Percentiles rank a stretch among this genome's conserved stretches.
Conservation (phyloP, 1,140 invertebrate genomes). For the Lutraria rhynchaena region DNA sequence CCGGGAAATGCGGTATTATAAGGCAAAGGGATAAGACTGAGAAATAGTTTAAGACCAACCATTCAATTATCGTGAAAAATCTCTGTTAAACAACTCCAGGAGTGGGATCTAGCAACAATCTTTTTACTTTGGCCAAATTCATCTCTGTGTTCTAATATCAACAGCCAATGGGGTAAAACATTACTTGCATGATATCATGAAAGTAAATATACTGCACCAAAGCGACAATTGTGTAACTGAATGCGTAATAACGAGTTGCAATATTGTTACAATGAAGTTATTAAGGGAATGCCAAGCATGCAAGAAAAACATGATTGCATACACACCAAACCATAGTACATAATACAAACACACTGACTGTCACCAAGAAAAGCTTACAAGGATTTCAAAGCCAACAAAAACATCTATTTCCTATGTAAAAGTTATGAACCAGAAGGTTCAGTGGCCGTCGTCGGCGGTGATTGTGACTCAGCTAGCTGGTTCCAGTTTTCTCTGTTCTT, state of each 20-base stretch:
- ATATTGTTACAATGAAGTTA: neutral
- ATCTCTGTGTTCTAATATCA: too few relatives aligned
- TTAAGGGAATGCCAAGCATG: neutral
- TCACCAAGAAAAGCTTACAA: conserved; percentile 39
- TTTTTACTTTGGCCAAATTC: too few relatives aligned
- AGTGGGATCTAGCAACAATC: too few relatives aligned
- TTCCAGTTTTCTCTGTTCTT: conserved; percentile 95
- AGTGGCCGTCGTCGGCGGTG: neutral
- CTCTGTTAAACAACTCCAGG: too few relatives aligned
- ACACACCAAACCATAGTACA: neutral
- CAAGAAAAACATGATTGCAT: neutral
- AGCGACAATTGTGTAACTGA: neutral
- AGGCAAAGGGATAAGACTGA: too few relatives aligned
- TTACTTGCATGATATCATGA: neutral
- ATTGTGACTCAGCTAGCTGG: conserved; percentile 90
- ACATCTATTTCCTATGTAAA: conserved; percentile 46
- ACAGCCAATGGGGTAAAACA: too few relatives aligned
- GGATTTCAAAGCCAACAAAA: conserved; percentile 23
- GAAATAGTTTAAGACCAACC: too few relatives aligned
- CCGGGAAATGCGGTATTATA: too few relatives aligned
- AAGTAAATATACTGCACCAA: neutral
- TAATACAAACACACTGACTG: neutral
- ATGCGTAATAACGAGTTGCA: neutral
- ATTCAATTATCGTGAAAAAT: too few relatives aligned
- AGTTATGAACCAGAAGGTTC: conserved; percentile 51